Evolutionary conservation across 2,113 vertebrate genomes (phyloP).

Genomic region (Hymenochirus boettgeri): DNA sequence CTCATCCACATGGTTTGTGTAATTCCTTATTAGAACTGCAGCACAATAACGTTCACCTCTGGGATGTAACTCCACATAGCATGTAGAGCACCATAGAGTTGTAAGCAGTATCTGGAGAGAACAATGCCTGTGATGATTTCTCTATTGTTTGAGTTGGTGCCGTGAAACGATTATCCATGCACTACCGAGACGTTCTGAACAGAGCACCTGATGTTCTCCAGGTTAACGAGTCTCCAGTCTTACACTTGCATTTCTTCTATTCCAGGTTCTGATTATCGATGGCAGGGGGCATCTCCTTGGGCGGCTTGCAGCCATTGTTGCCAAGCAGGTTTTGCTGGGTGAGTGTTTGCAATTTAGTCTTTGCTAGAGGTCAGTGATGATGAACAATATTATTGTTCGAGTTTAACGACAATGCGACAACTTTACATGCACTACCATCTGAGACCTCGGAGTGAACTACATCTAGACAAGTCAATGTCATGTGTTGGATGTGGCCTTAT

Average conservation of each 20-base stretch:
- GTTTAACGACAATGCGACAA: constrained; percentile 72
- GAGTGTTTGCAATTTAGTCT: constrained; percentile 30
- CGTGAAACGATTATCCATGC: constrained; percentile 56
- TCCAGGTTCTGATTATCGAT: constrained; percentile 68
- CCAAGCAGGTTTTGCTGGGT: constrained; percentile 80
- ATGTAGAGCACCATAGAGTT: no score
- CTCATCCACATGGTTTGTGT: no score
- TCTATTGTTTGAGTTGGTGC: constrained; percentile 61
- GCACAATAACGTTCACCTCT: no score
- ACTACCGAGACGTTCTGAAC: constrained; percentile 42
- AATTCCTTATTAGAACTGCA: no score
- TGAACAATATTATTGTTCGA: constrained; percentile 59
- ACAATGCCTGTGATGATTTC: constrained; percentile 59
- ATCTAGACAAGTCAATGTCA: no score
- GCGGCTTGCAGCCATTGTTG: constrained; percentile 82
- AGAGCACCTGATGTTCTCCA: rapidly evolving
- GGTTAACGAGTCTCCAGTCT: not conserved
- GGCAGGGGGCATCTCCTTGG: constrained; percentile 87
- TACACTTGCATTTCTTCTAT: not conserved
- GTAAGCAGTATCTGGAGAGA: no score
- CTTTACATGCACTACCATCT: constrained; percentile 70
- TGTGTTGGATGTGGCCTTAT: not conserved
- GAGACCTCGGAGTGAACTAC: constrained; percentile 47
- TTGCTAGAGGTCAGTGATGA: constrained; percentile 62
- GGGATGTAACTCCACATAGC: no score